Conservation (phyloP, 2,113 vertebrate genomes). For the Lepisosteus oculatus region DNA sequence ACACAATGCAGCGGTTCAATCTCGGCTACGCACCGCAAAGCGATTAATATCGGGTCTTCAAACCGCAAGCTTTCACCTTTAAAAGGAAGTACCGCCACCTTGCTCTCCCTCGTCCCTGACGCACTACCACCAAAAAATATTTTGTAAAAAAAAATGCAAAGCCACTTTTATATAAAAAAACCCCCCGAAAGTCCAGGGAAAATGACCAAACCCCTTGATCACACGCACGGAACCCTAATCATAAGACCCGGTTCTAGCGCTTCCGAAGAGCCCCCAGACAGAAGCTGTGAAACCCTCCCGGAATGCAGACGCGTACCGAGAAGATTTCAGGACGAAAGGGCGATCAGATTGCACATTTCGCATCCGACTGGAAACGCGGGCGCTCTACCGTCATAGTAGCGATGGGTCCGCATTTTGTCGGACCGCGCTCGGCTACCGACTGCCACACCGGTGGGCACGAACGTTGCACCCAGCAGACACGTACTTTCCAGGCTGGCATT, state of each 20-base stretch:
- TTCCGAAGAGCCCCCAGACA: background rate
- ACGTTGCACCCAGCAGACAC: background rate
- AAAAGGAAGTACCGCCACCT: too few species aligned
- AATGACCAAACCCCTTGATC: conserved; percentile 26
- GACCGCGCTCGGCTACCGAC: background rate
- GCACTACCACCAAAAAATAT: too few species aligned
- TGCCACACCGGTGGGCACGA: conserved; percentile 10
- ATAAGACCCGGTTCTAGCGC: background rate
- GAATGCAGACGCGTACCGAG: background rate
- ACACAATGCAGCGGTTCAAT: background rate
- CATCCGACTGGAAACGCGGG: conserved; percentile 1
- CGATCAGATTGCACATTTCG: background rate
- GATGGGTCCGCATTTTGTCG: background rate
- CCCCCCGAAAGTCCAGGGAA: conserved; percentile 32
- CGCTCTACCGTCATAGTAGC: background rate
- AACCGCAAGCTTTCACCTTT: too few species aligned
- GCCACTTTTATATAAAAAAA: background rate
- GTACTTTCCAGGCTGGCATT: background rate
- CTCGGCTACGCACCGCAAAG: background rate
- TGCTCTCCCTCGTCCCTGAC: too few species aligned
- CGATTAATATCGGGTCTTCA: background rate
- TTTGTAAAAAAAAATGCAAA: too few species aligned
- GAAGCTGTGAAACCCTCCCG: background rate
- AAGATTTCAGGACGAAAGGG: background rate
- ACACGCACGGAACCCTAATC: background rate